phyloP scores from a whole-genome alignment of 2,113 vertebrate species.

The Python bivittatus region DNA sequence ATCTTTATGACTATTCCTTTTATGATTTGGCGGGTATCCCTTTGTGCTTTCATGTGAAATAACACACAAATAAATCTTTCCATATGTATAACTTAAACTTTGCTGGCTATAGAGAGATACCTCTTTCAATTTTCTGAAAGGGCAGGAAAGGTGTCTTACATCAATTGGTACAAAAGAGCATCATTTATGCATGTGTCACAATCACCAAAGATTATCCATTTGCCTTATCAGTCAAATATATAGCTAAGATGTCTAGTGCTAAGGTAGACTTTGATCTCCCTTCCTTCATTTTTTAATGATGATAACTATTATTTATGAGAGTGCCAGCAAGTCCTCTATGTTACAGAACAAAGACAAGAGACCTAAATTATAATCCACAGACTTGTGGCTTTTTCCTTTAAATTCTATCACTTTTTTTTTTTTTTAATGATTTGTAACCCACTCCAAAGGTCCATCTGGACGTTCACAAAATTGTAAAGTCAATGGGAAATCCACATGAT shows the following conservation, averaged over 20 bases:
- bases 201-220: constrained; percentile 53
- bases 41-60: constrained; percentile 34
- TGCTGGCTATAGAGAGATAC: constrained; percentile 27
- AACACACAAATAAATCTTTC: constrained; percentile 54
- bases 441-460: background rate
- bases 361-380: background rate
- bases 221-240: constrained; percentile 53
- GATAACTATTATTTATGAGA: constrained; percentile 36
- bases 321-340: background rate
- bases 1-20: constrained; percentile 56
- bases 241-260: constrained; percentile 42
- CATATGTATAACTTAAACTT: constrained; percentile 40
- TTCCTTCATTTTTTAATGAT: constrained; percentile 42
- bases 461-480: background rate
- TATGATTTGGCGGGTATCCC: constrained; percentile 44
- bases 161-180: constrained; percentile 31
- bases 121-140: constrained; percentile 47
- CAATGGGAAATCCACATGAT: background rate
- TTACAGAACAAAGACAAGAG: constrained; percentile 7
- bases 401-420: background rate
- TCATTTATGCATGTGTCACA: constrained; percentile 40
- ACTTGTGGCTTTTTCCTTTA: background rate
- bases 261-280: constrained; percentile 35
- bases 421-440: background rate
- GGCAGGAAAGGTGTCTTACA: constrained; percentile 38